Evolutionary conservation across 2,888 invertebrate genomes (phyloP).

Genomic region (Dynastes grantii): DNA sequence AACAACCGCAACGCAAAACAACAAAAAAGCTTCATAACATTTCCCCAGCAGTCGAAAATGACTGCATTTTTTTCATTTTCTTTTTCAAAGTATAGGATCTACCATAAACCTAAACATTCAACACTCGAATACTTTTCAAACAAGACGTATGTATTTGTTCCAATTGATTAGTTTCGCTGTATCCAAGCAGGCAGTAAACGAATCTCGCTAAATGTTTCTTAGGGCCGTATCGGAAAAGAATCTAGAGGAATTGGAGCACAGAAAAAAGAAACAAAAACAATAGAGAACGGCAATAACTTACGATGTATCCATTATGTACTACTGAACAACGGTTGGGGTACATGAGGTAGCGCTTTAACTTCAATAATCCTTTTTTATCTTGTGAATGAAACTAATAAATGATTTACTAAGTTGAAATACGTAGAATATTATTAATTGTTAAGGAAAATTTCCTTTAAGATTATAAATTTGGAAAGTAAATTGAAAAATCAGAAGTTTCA

Average conservation of each 20-base stretch:
- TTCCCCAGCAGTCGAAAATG: too few relatives aligned
- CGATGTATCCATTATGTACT: constrained; percentile 14
- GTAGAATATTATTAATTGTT: too few relatives aligned
- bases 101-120: too few relatives aligned
- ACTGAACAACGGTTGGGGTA: neutral
- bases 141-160: constrained; percentile 15
- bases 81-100: too few relatives aligned
- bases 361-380: neutral
- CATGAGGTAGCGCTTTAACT: neutral
- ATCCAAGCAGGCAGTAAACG: neutral
- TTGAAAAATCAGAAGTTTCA: too few relatives aligned
- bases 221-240: neutral
- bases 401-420: too few relatives aligned
- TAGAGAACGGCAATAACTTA: neutral
- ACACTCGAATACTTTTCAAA: neutral
- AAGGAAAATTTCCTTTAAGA: too few relatives aligned
- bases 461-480: too few relatives aligned
- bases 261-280: neutral
- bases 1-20: too few relatives aligned
- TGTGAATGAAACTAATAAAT: neutral
- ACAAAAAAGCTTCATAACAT: too few relatives aligned
- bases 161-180: constrained; percentile 9
- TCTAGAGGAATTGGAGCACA: constrained; percentile 3
- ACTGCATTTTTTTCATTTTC: too few relatives aligned
- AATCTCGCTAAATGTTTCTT: constrained; percentile 15